Evolutionary conservation across 2,888 invertebrate genomes (phyloP).

Genomic region (Balanococcus diminutus): DNA sequence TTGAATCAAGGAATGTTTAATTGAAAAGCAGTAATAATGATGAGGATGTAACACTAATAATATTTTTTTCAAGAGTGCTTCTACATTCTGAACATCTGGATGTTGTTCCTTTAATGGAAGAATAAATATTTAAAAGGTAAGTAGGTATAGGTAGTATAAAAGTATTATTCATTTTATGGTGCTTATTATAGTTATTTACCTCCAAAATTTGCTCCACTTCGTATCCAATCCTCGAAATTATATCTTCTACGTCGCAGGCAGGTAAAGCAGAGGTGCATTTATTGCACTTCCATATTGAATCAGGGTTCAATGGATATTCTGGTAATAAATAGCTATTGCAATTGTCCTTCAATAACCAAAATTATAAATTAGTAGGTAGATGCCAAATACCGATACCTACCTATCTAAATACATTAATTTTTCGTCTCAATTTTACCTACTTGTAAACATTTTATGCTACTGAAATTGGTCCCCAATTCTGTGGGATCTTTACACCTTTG

Average conservation of each 20-base stretch:
- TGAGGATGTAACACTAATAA: conserved; percentile 79
- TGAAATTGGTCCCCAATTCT: conserved; percentile 76
- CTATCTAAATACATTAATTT: neutral
- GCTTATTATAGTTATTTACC: conserved; percentile 56
- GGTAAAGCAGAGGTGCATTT: conserved; percentile 72
- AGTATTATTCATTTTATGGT: neutral
- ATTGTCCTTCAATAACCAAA: conserved; percentile 30
- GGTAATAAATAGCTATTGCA: conserved; percentile 71
- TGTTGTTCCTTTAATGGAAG: conserved; percentile 48
- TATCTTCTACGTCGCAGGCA: conserved; percentile 70
- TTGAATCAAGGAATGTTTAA: conserved; percentile 82
- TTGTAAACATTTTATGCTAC: conserved; percentile 69
- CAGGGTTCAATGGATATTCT: conserved; percentile 71
- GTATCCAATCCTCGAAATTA: conserved; percentile 75
- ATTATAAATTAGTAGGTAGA: too few species aligned
- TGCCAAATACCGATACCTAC: too few species aligned
- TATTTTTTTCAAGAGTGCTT: conserved; percentile 71
- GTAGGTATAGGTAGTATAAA: neutral
- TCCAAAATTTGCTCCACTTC: conserved; percentile 71
- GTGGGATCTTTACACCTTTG: conserved; percentile 79
- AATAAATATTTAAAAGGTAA: conserved; percentile 19
- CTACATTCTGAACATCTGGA: conserved; percentile 62
- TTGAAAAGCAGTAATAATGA: conserved; percentile 81
- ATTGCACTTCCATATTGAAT: conserved; percentile 78
- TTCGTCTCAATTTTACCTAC: neutral